Evolutionary conservation across 2,113 vertebrate species (phyloP), one percentile per base, ranked within the genome.

Genomic region (Pseudonaja textilis): DNA sequence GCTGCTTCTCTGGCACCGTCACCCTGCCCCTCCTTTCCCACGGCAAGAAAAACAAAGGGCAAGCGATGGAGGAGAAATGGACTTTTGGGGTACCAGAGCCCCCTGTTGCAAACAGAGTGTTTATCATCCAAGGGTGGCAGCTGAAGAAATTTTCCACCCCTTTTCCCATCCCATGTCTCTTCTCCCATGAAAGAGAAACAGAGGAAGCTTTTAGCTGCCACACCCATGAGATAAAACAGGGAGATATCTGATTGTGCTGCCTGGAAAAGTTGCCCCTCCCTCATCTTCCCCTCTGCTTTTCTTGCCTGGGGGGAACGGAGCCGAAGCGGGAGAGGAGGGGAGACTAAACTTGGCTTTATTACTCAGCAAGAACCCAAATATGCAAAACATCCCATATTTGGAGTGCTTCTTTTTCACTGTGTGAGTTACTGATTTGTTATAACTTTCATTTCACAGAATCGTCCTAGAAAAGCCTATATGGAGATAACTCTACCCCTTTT

Each of bases 371-470:
- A 34, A 74, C n/a, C 5, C 69, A 34, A 42, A 7, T 81, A 81
- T 29, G 34, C 52, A 29, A 42, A 85, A 8, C 25, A 22, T n/a
- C 4, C 16, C 26, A 22, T n/a, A 20, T 64, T 9, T 26, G 3
- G 8, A 56, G 11, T 5, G 16, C 29, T 50, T 69, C n/a, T 55
- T n/a, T 39, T 42, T 39, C 47, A 22, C 22, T 11, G 16, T 9
- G 0, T 1, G 12, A 42, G 42, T 45, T 11, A n/a, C 14, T 54
- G 14, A 39, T 45, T 85, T 45, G n/a, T 18, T 39, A 20, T 57
- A 91, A 85, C 64, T 91, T 57, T 91, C 74, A 10, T 56, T 91
- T 91, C 90, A 56, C 3, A 59, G 34, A 89, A 14, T 59, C 88
- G 25, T 2, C 23, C 64, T 6, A 14, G 9, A 39, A 11, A 6